These are phyloP conservation scores for Drosophila robusta DNA, from an alignment of 2,888 invertebrate species.

Conservation along the genomic window DNA sequence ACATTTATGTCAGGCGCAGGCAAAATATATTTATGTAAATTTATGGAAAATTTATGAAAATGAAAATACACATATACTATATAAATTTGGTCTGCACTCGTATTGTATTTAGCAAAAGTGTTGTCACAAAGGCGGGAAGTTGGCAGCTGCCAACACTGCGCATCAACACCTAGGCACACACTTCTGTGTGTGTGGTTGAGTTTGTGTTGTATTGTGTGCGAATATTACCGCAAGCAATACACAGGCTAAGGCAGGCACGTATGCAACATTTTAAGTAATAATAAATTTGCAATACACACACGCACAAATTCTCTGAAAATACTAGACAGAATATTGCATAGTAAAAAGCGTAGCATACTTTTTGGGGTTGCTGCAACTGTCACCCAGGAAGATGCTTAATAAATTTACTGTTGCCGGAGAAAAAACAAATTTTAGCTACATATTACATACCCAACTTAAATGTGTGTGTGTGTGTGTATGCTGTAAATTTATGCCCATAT, in stretches of 20 bases:
- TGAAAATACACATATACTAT: constrained; percentile 33
- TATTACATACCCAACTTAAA: neutral
- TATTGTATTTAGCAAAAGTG: constrained; percentile 58
- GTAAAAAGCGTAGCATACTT: constrained; percentile 36
- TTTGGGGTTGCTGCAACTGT: constrained; percentile 28
- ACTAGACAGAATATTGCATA: constrained; percentile 15
- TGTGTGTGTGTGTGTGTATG: neutral
- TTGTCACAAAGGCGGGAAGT: constrained; percentile 68
- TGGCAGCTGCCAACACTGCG: constrained; percentile 77
- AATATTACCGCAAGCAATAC: constrained; percentile 43
- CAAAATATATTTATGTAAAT: constrained; percentile 65
- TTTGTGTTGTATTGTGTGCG: constrained; percentile 3
- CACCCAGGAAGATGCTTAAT: constrained; percentile 36
- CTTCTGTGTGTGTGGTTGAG: constrained; percentile 13
- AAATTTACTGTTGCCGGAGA: constrained; percentile 36
- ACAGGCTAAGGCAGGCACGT: constrained; percentile 6
- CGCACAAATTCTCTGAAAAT: constrained; percentile 33
- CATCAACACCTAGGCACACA: constrained; percentile 66
- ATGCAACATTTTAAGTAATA: constrained; percentile 48
- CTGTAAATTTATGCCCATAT: constrained; percentile 52
- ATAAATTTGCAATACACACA: constrained; percentile 53
- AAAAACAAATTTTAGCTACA: constrained; percentile 8
- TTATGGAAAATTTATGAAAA: constrained; percentile 71
- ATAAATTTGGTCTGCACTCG: constrained; percentile 2
- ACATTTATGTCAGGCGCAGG: constrained; percentile 20